Base-by-base conservation (phyloP, 1,140 invertebrate species). In the Gryon sp. region DNA sequence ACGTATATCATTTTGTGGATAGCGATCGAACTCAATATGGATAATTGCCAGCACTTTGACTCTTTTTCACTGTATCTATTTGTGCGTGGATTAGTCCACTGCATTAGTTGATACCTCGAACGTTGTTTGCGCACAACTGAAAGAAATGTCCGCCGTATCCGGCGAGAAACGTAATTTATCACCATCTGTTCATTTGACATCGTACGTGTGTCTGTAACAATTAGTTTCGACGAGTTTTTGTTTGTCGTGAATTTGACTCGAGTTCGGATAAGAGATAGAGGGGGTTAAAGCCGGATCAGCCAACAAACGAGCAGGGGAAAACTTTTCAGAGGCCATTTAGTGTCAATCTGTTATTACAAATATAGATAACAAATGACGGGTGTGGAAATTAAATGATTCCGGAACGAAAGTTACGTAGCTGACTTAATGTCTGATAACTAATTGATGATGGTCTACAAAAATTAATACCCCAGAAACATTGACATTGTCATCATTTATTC, bases 161-260 rank as follows among this genome's bases (percentile, higher is more conserved):
- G 78, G 48, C 82, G 80, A 84, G 82, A 83, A 80, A 82, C 70
- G 83, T 81, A 76, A 85, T 83, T 78, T 76, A 60, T 77, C 72
- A 68, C 60, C 70, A 74, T 76, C 69, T 41, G 69, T 63, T 66
- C 76, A 62, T 53, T 75, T 59, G 43, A 68, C 70, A 20, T 12
- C 36, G 15, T 60, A 68, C 63, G 70, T 73, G 72, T 68, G 81
- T 80, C 70, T 72, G 75, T 72, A 77, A 78, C 83, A 85, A 85
- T 86, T 86, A 86, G 80, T 75, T 68, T 18, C 15, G 69, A 75
- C 55, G 69, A 75, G 76, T 63, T 82, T 84, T 83, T 79, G 68
- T 78, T 59, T 57, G 78, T 53, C 53, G 55, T 36, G 74, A 69
- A 53, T 53, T 76, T 66, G 38, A 52, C 63, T 45, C 19, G 11